phyloP scores from a whole-genome alignment of 2,888 invertebrate species.

The Panopea generosa region DNA sequence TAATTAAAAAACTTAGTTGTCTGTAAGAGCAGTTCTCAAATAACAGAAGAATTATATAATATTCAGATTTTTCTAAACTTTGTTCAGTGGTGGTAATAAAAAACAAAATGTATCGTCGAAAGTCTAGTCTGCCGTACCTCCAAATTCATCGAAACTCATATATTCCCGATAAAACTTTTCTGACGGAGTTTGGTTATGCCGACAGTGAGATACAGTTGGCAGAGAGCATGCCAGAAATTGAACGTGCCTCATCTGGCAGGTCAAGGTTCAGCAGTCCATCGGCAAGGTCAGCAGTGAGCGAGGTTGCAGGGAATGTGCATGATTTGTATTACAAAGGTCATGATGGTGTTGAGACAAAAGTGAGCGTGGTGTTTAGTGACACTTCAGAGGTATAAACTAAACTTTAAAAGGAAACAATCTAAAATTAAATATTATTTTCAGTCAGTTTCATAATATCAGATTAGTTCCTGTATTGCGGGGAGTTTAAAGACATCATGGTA shows the following conservation, averaged over 20 bases:
- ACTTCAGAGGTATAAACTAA: constrained; percentile 15
- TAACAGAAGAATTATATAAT: no score
- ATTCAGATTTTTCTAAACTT: no score
- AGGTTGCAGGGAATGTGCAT: not conserved
- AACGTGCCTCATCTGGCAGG: constrained; percentile 1
- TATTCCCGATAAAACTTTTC: constrained; percentile 16
- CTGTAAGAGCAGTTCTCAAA: no score
- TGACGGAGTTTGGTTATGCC: constrained; percentile 21
- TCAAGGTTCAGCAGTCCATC: not conserved
- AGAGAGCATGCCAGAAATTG: constrained; percentile 33
- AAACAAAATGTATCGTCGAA: not conserved
- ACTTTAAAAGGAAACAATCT: no score
- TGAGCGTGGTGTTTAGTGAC: constrained; percentile 18
- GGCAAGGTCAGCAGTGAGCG: not conserved
- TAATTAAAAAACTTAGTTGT: no score
- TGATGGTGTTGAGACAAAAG: constrained; percentile 5
- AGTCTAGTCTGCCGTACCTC: not conserved
- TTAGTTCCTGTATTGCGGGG: no score
- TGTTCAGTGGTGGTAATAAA: no score
- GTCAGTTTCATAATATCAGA: no score
- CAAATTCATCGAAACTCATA: constrained; percentile 15
- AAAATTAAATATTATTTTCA: no score
- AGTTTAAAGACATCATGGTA: no score
- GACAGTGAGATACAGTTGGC: not conserved
- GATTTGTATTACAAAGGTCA: not conserved